These are phyloP conservation scores for Eulemur mongoz DNA, from an alignment of 2,797 vertebrate genomes.

Conservation along the genomic window DNA sequence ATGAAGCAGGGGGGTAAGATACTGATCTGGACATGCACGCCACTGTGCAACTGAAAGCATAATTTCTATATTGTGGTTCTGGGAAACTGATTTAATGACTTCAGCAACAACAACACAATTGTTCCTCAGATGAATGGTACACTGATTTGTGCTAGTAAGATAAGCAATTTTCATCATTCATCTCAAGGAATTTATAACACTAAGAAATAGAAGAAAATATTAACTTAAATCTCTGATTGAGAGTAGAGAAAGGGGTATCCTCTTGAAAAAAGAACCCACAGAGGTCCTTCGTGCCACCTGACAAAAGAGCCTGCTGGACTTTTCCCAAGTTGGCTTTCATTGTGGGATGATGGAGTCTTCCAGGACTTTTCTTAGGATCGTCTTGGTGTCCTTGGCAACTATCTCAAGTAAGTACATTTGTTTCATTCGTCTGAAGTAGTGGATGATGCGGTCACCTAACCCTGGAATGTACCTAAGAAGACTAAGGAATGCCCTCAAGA, in stretches of 20 bases:
- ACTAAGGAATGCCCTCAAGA: fast-evolving
- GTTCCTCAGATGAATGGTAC: neutral
- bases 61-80: neutral
- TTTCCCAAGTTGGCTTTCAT: neutral
- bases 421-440: neutral
- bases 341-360: neutral
- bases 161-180: neutral
- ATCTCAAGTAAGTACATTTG: neutral
- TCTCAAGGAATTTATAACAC: neutral
- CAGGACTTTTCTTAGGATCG: neutral
- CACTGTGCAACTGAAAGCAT: neutral
- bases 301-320: neutral
- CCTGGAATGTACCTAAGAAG: fast-evolving
- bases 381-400: slow-evolving; percentile 44
- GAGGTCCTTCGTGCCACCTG: neutral
- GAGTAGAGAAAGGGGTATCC: neutral
- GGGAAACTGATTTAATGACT: neutral
- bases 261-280: neutral
- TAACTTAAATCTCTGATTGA: neutral
- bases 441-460: fast-evolving
- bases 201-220: neutral
- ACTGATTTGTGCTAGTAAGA: neutral
- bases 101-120: neutral
- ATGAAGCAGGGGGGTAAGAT: too few species aligned
- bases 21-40: too few species aligned